Percentiles rank a stretch among this genome's conserved stretches.
Conservation (phyloP, 2,113 vertebrate genomes). For the Grus americana region DNA sequence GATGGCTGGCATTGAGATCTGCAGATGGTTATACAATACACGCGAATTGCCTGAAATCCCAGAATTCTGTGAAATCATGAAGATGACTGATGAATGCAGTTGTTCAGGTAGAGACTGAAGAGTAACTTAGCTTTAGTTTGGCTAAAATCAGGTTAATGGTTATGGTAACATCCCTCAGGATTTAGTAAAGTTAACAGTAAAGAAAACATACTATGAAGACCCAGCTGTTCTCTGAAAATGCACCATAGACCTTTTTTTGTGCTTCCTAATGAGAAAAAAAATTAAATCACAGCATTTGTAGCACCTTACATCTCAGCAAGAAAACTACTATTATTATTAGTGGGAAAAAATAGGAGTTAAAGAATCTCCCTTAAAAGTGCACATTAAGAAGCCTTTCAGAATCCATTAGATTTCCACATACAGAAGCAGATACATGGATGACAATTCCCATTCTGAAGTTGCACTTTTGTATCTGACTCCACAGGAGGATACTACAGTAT, state of each 20-base stretch:
- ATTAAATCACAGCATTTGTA: not conserved
- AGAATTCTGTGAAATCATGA: not conserved
- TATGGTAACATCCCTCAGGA: not conserved
- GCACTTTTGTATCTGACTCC: not conserved
- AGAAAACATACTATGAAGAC: not conserved
- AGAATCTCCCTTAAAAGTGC: not conserved
- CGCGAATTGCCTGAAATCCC: not conserved
- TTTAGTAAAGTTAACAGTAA: not conserved
- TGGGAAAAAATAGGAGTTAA: not conserved
- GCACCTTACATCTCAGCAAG: not conserved
- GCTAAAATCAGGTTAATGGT: constrained; percentile 12
- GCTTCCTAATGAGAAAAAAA: not conserved
- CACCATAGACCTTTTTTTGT: not conserved
- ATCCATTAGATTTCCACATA: not conserved
- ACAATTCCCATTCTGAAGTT: not conserved
- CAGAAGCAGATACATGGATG: not conserved
- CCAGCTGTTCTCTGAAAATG: not conserved
- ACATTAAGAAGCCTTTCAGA: not conserved
- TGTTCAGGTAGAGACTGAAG: not conserved
- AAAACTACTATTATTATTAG: not conserved
- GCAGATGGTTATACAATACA: not conserved
- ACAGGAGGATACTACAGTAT: not conserved
- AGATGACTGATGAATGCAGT: not conserved
- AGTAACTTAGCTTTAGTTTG: not conserved
- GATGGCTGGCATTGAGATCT: not conserved